A percentile compares a stretch with the other conserved stretches of the same genome.
These are phyloP conservation scores for Pomatostomus ruficeps DNA, from an alignment of 2,113 vertebrate species.

Conservation along the genomic window DNA sequence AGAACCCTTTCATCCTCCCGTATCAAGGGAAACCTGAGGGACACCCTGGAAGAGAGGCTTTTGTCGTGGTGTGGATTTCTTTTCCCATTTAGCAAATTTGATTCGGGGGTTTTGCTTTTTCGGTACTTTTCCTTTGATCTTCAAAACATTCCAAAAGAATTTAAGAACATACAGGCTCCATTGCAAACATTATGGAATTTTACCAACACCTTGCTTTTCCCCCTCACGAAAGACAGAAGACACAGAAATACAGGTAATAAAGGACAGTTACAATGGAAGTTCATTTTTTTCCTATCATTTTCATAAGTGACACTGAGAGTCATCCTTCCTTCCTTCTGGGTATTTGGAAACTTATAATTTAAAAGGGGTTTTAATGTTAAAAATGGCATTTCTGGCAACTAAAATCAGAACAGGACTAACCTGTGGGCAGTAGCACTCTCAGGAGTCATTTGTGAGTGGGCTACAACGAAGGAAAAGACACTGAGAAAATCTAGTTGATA, in stretches of 20 bases:
- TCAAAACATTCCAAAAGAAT: neutral
- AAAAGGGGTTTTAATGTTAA: neutral
- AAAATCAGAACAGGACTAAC: neutral
- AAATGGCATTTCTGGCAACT: neutral
- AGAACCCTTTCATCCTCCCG: neutral
- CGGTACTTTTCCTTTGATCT: neutral
- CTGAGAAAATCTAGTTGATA: neutral
- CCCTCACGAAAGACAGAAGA: neutral
- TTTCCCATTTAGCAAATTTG: neutral
- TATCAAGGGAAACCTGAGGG: neutral
- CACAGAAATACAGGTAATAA: neutral
- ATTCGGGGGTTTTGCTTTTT: neutral
- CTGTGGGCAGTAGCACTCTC: neutral
- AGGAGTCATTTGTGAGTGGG: neutral
- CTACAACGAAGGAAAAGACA: neutral
- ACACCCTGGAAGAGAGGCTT: neutral
- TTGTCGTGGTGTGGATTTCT: neutral
- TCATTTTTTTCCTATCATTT: neutral
- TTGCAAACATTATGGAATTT: neutral
- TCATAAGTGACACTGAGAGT: neutral
- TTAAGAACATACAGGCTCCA: neutral
- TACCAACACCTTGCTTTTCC: neutral
- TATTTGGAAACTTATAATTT: neutral
- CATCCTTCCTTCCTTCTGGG: neutral
- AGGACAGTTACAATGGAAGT: neutral